A percentile compares a stretch with the other conserved stretches of the same genome.
These are phyloP conservation scores for Rhyacichthys aspro DNA, from an alignment of 2,797 vertebrate species.

Conservation along the genomic window DNA sequence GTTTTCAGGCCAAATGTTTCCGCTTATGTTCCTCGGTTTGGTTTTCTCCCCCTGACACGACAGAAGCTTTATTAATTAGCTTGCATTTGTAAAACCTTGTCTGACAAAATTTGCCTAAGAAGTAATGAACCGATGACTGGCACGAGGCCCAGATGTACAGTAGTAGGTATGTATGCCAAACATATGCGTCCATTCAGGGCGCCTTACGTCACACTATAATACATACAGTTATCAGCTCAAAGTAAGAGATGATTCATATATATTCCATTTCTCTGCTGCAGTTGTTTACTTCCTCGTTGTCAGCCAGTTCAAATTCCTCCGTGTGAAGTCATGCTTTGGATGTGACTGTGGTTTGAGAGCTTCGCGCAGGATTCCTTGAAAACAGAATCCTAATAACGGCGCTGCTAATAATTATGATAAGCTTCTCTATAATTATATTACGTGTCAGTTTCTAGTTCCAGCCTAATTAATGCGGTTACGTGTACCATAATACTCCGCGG, in stretches of 20 bases:
- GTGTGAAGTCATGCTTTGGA: neutral
- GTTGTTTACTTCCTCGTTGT: neutral
- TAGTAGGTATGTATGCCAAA: conserved; percentile 16
- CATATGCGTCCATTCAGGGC: conserved; percentile 9
- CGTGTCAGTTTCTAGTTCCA: neutral
- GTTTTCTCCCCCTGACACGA: conserved; percentile 20
- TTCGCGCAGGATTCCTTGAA: neutral
- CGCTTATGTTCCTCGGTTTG: conserved; percentile 6
- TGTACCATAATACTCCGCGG: neutral
- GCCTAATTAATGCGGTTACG: neutral
- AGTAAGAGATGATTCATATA: too few relatives aligned
- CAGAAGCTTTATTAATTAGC: conserved; percentile 31
- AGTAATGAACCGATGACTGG: conserved; percentile 26
- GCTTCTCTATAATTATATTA: conserved; percentile 1
- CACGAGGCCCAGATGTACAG: conserved; percentile 23
- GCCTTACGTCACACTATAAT: neutral
- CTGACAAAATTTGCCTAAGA: conserved; percentile 32
- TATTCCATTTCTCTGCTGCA: too few relatives aligned
- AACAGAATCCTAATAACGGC: neutral
- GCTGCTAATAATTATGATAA: neutral
- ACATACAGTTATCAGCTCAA: neutral
- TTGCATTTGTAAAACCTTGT: conserved; percentile 37
- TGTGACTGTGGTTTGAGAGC: neutral
- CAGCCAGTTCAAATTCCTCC: neutral
- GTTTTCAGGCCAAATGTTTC: neutral